These are phyloP conservation scores for Lasioglossum malachurum DNA, from an alignment of 2,888 invertebrate species.

Conservation along the genomic window DNA sequence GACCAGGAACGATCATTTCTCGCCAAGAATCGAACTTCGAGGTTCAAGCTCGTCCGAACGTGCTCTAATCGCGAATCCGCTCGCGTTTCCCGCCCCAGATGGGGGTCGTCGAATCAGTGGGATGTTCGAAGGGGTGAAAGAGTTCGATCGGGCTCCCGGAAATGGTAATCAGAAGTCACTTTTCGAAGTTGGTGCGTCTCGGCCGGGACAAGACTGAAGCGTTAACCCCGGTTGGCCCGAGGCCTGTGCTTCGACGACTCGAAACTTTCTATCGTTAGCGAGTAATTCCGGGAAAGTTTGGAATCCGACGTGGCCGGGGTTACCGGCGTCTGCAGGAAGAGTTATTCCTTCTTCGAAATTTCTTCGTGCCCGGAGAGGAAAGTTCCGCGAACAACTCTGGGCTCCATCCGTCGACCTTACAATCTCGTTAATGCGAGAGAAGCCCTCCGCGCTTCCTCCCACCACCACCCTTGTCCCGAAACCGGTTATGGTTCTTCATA, in stretches of 20 bases:
- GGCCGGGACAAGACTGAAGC: slow-evolving; percentile 29
- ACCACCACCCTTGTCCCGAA: neutral
- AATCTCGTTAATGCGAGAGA: slow-evolving; percentile 64
- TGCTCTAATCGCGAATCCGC: neutral
- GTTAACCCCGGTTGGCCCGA: slow-evolving; percentile 26
- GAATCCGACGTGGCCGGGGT: slow-evolving; percentile 47
- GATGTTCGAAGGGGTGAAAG: neutral
- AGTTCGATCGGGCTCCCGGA: neutral
- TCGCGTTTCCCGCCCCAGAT: neutral
- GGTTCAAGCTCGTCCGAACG: neutral
- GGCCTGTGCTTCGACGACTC: slow-evolving; percentile 48
- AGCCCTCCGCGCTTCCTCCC: neutral
- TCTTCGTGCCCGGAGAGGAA: slow-evolving; percentile 53
- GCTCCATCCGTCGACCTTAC: slow-evolving; percentile 61
- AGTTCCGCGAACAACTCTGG: slow-evolving; percentile 52
- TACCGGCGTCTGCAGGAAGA: slow-evolving; percentile 45
- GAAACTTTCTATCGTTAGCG: slow-evolving; percentile 68
- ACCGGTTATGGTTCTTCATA: slow-evolving; percentile 43
- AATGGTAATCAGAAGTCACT: slow-evolving; percentile 50
- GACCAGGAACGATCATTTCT: neutral
- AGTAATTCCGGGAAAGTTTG: slow-evolving; percentile 60
- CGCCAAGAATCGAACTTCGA: neutral
- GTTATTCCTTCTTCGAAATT: slow-evolving; percentile 64
- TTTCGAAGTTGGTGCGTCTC: slow-evolving; percentile 25
- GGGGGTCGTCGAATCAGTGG: neutral